Base-by-base conservation (phyloP, 2,888 invertebrate genomes). In the Imbricaverruca yamaguchii region DNA sequence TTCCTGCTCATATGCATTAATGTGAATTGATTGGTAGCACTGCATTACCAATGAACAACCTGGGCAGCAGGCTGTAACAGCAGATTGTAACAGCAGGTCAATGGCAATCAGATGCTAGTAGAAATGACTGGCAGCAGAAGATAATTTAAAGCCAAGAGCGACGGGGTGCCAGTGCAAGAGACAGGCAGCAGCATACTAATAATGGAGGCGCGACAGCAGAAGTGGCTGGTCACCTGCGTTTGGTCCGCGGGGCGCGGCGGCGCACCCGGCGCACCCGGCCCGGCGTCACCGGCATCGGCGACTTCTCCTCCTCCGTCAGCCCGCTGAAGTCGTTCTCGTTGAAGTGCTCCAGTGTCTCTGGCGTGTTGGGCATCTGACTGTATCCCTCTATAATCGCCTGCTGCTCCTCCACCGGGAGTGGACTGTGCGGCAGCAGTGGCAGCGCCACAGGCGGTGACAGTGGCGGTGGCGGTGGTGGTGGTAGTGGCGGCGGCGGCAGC, bases 321-420 rank as follows among this genome's bases (percentile, higher is more conserved):
- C 69, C 69, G 69, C 69, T 74, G 69, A 74, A 74, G 25, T 23
- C 67, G 53, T 53, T 74, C 53, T 74, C 69, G 69, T 74, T 25
- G 69, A 74, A 74, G 69, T 25, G 69, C 69, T 39, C 69, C 53
- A 74, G 69, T 53, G 69, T 74, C 53, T 74, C 69, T 15, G 69
- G 69, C 53, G 69, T 74, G 53, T 8, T 74, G 53, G 69, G 69
- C 53, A n/a, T 21, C 69, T 18, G 69, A 8, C 39, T 53, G 53
- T 25, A 74, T 39, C 53, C 15, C 11, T 74, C 69, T 39, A 74
- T 74, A 10, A 74, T 13, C 11, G 69, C 69, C 53, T 74, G 69
- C 69, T 74, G 53, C 15, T 74, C 39, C 6, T 74, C 69, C 2
- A 9, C 18, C 25, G 12, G n/a, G 15, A 74, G 9, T 18, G 7